A percentile compares a stretch with the other conserved stretches of the same genome.
phyloP scores from a whole-genome alignment of 2,797 vertebrate genomes.

The Anomalospiza imberbis region DNA sequence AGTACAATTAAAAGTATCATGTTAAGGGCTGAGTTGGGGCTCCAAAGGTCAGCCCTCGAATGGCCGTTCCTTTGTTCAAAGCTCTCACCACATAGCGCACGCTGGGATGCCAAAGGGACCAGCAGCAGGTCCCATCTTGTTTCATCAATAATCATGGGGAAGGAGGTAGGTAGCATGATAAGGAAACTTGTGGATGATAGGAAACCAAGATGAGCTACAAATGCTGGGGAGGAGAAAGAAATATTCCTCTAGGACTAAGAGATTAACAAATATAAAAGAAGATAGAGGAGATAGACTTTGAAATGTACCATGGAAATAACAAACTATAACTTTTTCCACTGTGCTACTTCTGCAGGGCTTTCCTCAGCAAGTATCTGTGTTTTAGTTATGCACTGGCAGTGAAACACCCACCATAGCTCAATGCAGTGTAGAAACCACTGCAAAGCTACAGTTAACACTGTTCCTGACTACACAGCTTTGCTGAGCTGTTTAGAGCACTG shows the following conservation, averaged over 20 bases:
- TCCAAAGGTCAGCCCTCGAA: constrained; percentile 24
- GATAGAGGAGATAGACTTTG: neutral
- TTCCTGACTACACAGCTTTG: neutral
- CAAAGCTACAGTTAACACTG: neutral
- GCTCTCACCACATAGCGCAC: neutral
- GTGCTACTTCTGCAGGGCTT: neutral
- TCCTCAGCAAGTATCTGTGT: neutral
- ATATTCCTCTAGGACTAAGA: neutral
- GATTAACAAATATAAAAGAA: neutral
- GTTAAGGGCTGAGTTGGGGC: neutral
- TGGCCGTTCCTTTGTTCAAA: constrained; percentile 24
- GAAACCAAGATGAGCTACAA: neutral
- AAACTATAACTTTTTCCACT: neutral
- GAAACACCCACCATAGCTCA: neutral
- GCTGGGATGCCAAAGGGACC: constrained; percentile 12
- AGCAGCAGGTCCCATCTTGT: neutral
- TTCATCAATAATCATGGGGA: neutral
- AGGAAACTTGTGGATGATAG: neutral
- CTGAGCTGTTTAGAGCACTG: neutral
- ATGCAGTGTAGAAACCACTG: neutral
- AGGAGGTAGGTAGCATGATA: neutral
- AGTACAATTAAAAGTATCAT: constrained; percentile 26
- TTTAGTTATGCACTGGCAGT: neutral
- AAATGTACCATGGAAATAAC: neutral
- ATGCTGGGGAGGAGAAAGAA: neutral